Evolutionary conservation across 2,888 invertebrate genomes (phyloP).

Genomic region (Zeuzera pyrina): DNA sequence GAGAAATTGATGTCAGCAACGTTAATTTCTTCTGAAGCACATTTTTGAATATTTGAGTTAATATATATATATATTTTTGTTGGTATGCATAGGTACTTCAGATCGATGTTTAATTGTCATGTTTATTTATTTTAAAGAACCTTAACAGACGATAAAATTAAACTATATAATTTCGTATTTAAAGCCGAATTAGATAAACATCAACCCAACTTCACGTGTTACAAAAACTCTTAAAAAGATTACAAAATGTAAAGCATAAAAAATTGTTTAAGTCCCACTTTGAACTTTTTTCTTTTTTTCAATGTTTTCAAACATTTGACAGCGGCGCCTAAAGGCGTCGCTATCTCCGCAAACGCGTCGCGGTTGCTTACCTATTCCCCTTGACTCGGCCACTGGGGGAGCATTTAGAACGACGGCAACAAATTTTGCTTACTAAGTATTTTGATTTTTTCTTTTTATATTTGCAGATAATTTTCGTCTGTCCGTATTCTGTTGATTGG

Average conservation of each 20-base stretch:
- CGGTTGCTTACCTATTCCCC: slow-evolving; percentile 43
- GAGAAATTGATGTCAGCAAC: too few species aligned
- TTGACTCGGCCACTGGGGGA: slow-evolving; percentile 23
- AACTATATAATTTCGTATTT: background rate
- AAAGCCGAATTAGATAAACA: too few species aligned
- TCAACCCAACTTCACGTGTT: background rate
- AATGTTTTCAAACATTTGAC: slow-evolving; percentile 32
- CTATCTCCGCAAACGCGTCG: slow-evolving; percentile 25
- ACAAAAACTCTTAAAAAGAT: background rate
- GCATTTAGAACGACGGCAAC: too few species aligned
- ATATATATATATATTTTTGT: too few species aligned
- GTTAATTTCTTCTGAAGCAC: too few species aligned
- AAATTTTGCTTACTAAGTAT: too few species aligned
- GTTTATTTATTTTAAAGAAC: background rate
- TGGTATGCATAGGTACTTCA: too few species aligned
- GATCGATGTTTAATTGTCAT: background rate
- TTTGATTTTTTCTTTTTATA: too few species aligned
- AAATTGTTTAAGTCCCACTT: slow-evolving; percentile 2
- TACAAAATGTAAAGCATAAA: background rate
- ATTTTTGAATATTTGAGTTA: too few species aligned
- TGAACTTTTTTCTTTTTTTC: slow-evolving; percentile 11
- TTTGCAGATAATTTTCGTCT: too few species aligned
- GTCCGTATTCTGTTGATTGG: too few species aligned
- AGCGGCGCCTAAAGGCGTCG: slow-evolving; percentile 32
- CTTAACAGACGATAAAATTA: background rate